phyloP scores from a whole-genome alignment of 2,797 vertebrate genomes.

The Manis crassicaudata region DNA sequence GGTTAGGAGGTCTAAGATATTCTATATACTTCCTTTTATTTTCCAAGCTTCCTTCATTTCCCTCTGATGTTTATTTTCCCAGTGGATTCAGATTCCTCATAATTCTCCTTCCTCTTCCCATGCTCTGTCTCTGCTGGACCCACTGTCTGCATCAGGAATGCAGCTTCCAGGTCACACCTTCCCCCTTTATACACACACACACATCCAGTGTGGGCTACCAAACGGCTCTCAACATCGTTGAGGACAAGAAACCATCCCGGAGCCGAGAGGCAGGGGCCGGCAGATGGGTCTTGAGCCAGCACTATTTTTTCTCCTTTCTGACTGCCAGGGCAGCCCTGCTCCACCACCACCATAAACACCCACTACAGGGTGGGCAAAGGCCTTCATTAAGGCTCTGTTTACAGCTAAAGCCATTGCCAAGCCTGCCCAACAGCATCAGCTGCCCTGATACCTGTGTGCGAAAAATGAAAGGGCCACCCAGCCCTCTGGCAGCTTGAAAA shows the following conservation, averaged over 20 bases:
- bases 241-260: neutral
- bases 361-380: conserved; percentile 81
- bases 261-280: neutral
- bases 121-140: neutral
- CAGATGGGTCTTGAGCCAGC: neutral
- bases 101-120: neutral
- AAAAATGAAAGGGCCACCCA: conserved; percentile 97
- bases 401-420: conserved; percentile 98
- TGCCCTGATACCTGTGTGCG: conserved; percentile 97
- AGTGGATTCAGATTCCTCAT: neutral
- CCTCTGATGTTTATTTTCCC: neutral
- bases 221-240: neutral
- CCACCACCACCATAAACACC: neutral
- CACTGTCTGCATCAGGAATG: neutral
- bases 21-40: neutral
- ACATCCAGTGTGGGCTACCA: neutral
- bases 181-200: neutral
- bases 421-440: conserved; percentile 97
- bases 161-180: neutral
- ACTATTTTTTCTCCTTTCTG: neutral
- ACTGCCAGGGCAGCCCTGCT: neutral
- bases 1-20: neutral
- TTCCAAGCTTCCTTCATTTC: neutral
- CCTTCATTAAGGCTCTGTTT: conserved; percentile 98
- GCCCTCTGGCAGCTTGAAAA: conserved; percentile 96